These are phyloP conservation scores for Metacarcinus magister DNA, from an alignment of 2,888 invertebrate genomes.

Conservation along the genomic window DNA sequence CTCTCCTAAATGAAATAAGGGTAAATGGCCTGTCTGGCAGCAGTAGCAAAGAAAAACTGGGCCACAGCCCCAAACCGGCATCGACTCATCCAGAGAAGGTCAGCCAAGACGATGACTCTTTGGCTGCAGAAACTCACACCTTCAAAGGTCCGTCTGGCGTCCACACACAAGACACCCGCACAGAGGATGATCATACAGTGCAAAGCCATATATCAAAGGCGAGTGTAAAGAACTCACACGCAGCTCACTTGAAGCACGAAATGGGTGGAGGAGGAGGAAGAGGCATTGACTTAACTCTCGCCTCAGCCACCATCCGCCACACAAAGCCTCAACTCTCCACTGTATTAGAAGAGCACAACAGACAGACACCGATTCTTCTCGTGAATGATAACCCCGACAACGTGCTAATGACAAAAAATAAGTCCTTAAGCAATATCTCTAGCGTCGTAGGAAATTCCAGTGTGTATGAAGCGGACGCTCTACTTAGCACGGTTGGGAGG, in stretches of 20 bases:
- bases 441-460: not conserved
- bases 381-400: not conserved
- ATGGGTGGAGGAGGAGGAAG: not conserved
- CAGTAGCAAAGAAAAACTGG: not conserved
- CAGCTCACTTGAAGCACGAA: constrained; percentile 34
- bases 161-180: not conserved
- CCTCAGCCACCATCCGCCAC: not conserved
- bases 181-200: not conserved
- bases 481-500: not conserved
- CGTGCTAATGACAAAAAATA: not conserved
- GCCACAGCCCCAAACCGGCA: not conserved
- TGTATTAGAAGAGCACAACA: not conserved
- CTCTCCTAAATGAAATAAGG: not conserved
- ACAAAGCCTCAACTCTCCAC: not conserved
- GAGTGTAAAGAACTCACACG: constrained; percentile 11
- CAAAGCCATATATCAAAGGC: not conserved
- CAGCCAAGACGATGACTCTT: not conserved
- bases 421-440: not conserved
- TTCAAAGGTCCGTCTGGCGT: not conserved
- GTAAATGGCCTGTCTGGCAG: not conserved
- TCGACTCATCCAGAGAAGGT: not conserved
- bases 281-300: not conserved
- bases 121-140: not conserved
- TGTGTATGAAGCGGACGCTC: not conserved
- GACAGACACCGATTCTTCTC: not conserved